phyloP scores from a whole-genome alignment of 2,888 invertebrate genomes.

The Xestoiulus laeticollis region DNA sequence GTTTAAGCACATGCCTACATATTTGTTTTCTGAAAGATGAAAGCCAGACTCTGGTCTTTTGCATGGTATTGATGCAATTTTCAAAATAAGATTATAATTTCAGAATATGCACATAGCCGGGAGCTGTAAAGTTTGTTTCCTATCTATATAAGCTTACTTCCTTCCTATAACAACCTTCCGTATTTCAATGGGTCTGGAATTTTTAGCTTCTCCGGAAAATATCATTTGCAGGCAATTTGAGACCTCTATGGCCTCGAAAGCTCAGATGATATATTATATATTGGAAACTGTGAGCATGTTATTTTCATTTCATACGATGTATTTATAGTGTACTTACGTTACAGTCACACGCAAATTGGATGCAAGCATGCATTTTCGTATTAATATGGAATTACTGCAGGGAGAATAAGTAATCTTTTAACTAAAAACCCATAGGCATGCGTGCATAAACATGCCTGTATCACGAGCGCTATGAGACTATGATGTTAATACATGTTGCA shows the following conservation, averaged over 20 bases:
- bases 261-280: background rate
- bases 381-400: background rate
- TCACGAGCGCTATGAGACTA: background rate
- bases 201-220: background rate
- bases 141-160: background rate
- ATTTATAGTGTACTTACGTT: background rate
- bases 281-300: background rate
- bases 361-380: background rate
- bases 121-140: background rate
- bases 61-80: background rate
- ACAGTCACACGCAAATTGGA: background rate
- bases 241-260: background rate
- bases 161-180: background rate
- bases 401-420: background rate
- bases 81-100: constrained; percentile 14
- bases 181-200: background rate
- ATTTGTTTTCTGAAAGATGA: background rate
- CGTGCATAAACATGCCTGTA: background rate
- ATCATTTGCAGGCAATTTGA: background rate
- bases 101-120: background rate
- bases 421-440: background rate
- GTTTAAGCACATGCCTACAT: background rate
- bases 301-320: background rate
- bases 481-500: too few species aligned
- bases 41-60: background rate